Conservation (phyloP, 2,797 vertebrate species). For the Gallinago nigripennis region DNA sequence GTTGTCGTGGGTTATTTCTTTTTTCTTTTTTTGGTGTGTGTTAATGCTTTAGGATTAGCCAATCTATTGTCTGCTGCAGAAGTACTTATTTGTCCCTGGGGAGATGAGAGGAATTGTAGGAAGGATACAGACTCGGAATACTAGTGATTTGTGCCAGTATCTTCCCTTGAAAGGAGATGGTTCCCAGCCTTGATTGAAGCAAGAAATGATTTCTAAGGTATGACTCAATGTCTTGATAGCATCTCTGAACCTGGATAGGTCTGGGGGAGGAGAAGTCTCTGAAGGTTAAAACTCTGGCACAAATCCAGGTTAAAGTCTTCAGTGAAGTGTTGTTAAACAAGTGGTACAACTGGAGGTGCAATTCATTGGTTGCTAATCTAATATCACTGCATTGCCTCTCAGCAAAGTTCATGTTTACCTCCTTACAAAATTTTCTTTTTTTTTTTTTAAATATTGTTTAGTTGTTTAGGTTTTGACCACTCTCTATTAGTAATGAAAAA, state of each 20-base stretch:
- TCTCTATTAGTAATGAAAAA: neutral
- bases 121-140: neutral
- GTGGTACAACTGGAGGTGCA: neutral
- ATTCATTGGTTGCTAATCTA: neutral
- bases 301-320: neutral
- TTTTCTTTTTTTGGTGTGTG: neutral
- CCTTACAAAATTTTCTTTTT: neutral
- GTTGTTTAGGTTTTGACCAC: neutral
- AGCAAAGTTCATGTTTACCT: neutral
- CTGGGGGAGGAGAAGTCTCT: neutral
- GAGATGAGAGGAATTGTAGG: neutral
- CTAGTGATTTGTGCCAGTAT: neutral
- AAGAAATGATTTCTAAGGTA: neutral
- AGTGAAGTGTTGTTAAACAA: neutral
- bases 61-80: neutral
- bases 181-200: neutral
- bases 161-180: neutral
- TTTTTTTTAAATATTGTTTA: neutral
- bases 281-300: neutral
- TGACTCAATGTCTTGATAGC: neutral
- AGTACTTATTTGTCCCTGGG: neutral
- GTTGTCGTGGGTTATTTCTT: rapidly evolving
- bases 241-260: neutral
- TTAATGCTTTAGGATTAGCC: neutral
- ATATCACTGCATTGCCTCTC: neutral